These are phyloP conservation scores for crab-eating macaque (Macaca fascicularis) DNA, from an alignment of 2,113 vertebrate genomes.

Conservation along the genomic window DNA sequence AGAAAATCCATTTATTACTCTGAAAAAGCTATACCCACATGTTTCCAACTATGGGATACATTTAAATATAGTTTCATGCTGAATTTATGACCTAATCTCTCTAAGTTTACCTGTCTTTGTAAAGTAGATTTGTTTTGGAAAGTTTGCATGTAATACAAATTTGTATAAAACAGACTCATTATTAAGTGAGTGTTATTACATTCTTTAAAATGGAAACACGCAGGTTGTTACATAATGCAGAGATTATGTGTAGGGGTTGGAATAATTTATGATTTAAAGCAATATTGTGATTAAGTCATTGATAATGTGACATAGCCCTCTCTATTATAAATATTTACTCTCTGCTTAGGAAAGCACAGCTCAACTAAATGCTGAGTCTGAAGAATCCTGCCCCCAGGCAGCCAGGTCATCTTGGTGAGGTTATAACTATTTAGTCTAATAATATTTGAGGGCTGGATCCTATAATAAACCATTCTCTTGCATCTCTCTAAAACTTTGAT, in stretches of 20 bases:
- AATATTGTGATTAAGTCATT: background rate
- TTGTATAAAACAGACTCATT: background rate
- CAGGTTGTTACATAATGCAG: background rate
- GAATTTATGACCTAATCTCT: background rate
- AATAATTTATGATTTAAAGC: background rate
- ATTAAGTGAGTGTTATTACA: background rate
- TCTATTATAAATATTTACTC: background rate
- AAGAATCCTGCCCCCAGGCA: background rate
- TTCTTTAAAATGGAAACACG: conserved; percentile 11
- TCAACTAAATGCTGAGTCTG: background rate
- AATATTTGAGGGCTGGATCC: background rate
- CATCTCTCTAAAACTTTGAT: background rate
- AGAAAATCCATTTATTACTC: background rate
- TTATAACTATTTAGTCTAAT: background rate
- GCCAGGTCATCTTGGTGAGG: background rate
- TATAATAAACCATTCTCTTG: background rate
- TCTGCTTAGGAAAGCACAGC: background rate
- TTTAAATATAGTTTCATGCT: background rate
- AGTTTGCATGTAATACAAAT: background rate
- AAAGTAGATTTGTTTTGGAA: background rate
- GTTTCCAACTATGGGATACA: background rate
- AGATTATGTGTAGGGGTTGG: background rate
- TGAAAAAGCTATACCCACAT: background rate
- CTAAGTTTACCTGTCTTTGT: background rate
- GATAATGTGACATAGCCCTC: background rate